Evolutionary conservation across 1,140 invertebrate genomes (phyloP).

Genomic region (Macrosteles quadrilineatus): DNA sequence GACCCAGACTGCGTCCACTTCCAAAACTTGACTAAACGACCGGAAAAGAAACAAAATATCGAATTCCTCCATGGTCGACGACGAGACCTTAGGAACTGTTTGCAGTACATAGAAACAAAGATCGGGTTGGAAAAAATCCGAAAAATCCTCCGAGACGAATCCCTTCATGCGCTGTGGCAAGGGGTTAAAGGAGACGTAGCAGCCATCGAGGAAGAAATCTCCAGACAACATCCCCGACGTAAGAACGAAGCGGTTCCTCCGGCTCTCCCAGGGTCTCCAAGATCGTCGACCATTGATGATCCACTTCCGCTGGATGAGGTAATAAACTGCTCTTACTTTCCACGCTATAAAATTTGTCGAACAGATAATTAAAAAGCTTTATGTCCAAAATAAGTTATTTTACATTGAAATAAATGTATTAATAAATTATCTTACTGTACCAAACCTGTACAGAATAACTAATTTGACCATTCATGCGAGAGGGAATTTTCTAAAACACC

Average conservation of each 20-base stretch:
- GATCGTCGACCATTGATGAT: not conserved
- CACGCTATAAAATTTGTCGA: too few relatives aligned
- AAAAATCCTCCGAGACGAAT: not conserved
- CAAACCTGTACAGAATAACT: too few relatives aligned
- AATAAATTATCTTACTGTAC: too few relatives aligned
- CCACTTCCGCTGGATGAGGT: too few relatives aligned
- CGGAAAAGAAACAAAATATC: not conserved
- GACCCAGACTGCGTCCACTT: too few relatives aligned
- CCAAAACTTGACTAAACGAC: not conserved
- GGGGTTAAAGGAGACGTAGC: not conserved
- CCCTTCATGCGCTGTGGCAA: not conserved
- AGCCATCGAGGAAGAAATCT: not conserved
- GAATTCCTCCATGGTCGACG: not conserved
- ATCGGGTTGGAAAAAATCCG: not conserved
- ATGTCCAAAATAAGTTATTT: too few relatives aligned
- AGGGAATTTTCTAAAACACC: too few relatives aligned
- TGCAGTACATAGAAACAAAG: conserved; percentile 1
- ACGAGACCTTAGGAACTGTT: not conserved
- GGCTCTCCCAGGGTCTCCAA: not conserved
- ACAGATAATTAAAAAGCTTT: not conserved
- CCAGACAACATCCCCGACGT: too few relatives aligned
- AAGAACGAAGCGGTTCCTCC: not conserved
- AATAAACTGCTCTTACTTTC: not conserved
- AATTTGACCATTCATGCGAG: too few relatives aligned
- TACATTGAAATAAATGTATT: too few relatives aligned